Conservation (phyloP, 1,140 invertebrate genomes). For the Drosophila saltans region DNA sequence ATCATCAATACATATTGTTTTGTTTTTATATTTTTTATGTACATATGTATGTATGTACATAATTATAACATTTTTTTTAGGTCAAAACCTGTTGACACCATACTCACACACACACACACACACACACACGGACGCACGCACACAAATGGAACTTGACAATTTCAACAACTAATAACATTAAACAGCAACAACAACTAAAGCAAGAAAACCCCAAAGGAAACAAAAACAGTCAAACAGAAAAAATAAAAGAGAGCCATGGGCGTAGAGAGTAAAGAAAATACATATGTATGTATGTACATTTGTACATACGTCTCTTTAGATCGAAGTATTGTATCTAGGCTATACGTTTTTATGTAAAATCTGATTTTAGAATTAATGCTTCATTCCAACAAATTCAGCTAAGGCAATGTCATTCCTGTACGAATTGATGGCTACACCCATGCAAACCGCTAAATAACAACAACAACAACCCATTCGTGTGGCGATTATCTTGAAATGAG, state of each 20-base stretch:
- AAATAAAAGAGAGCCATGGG: constrained; percentile 39
- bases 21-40: not conserved
- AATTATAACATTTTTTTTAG: constrained; percentile 51
- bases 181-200: constrained; percentile 33
- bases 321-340: too few relatives aligned
- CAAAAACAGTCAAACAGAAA: constrained; percentile 43
- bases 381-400: too few relatives aligned
- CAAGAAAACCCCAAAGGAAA: constrained; percentile 26
- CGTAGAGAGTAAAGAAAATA: not conserved
- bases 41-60: not conserved
- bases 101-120: constrained; percentile 43
- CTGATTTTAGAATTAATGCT: too few relatives aligned
- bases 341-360: too few relatives aligned
- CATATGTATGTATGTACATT: too few relatives aligned
- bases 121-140: constrained; percentile 39
- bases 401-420: too few relatives aligned
- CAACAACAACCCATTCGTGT: constrained; percentile 65
- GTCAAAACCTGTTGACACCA: constrained; percentile 77
- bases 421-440: not conserved
- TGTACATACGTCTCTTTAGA: too few relatives aligned
- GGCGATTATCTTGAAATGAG: constrained; percentile 80
- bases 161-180: constrained; percentile 74
- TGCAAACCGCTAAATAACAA: constrained; percentile 72
- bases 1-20: constrained; percentile 11
- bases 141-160: constrained; percentile 41